phyloP scores from a whole-genome alignment of 2,113 vertebrate species.

The Toxotes jaculatrix region DNA sequence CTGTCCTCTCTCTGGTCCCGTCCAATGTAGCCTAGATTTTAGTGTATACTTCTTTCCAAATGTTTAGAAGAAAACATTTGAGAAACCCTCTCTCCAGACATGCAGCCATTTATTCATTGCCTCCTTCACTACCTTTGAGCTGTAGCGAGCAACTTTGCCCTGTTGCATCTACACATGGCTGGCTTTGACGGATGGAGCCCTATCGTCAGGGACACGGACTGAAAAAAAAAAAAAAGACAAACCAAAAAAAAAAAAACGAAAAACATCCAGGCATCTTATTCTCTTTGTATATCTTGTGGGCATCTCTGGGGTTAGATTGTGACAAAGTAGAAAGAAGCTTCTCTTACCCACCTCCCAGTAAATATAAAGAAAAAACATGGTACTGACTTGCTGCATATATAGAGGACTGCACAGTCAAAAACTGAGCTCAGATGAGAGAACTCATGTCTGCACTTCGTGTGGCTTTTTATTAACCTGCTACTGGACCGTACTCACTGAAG shows the following conservation, averaged over 20 bases:
- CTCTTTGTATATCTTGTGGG: constrained; percentile 22
- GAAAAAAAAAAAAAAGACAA: background rate
- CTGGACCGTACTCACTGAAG: background rate
- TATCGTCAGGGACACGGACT: background rate
- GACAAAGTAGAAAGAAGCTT: background rate
- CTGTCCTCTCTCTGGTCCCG: background rate
- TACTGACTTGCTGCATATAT: background rate
- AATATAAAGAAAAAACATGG: constrained; percentile 1
- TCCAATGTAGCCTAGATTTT: background rate
- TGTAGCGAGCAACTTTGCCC: background rate
- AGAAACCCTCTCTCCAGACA: background rate
- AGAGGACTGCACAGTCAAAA: background rate
- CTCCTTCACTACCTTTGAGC: background rate
- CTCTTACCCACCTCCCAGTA: background rate
- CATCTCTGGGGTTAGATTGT: background rate
- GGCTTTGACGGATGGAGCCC: background rate
- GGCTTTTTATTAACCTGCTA: background rate
- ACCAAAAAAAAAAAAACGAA: background rate
- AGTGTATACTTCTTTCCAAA: background rate
- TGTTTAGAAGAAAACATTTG: background rate
- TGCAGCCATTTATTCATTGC: background rate
- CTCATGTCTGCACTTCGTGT: no score
- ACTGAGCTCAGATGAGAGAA: no score
- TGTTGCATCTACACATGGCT: background rate
- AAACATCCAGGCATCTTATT: background rate